Base-by-base conservation (phyloP, 2,797 vertebrate genomes). In the Podargus strigoides region DNA sequence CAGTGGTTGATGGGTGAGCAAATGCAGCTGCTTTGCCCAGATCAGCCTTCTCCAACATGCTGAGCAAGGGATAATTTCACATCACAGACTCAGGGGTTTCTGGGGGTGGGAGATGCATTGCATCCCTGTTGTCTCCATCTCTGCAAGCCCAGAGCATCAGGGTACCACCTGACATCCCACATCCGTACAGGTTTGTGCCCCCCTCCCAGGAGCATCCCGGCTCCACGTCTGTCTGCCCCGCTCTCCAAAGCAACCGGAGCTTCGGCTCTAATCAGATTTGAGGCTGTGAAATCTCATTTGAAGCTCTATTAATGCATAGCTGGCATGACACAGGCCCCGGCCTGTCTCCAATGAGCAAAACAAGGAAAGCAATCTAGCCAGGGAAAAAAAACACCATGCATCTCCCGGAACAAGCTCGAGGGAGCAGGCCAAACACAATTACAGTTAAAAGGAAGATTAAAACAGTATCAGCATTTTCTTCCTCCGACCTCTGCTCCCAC, bases 251-350 rank as follows among this genome's bases (percentile, higher is more conserved):
- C 95, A 87, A 95, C 78, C 4, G 55, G 84, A 97, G 95, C 88
- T 91, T 78, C n/a, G 36, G 94, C 21, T 36, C 87, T 97, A 97
- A 98, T 98, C 97, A 94, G 73, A 96, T 98, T 96, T 83, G 85
- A 93, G 91, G 97, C 95, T 97, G 87, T 87, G 92, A 97, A 98
- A 98, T 98, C 96, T 85, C 95, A 97, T 98, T 98, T 97, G 95
- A 94, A 93, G 95, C 37, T 94, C 49, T 97, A 95, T 97, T 97
- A 97, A 97, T 97, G 97, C 95, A 87, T 75, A 58, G 41, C 76
- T 87, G 95, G 85, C 92, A 96, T 78, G 93, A 93, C 72, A 85
- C 89, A 67, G 75, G 95, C 93, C 95, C 96, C 94, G 36, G 94
- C 92, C 93, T 95, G 97, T 96, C 97, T 98, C 96, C 83, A 30